phyloP scores from a whole-genome alignment of 1,140 invertebrate genomes.

The Diachasmimorpha longicaudata region DNA sequence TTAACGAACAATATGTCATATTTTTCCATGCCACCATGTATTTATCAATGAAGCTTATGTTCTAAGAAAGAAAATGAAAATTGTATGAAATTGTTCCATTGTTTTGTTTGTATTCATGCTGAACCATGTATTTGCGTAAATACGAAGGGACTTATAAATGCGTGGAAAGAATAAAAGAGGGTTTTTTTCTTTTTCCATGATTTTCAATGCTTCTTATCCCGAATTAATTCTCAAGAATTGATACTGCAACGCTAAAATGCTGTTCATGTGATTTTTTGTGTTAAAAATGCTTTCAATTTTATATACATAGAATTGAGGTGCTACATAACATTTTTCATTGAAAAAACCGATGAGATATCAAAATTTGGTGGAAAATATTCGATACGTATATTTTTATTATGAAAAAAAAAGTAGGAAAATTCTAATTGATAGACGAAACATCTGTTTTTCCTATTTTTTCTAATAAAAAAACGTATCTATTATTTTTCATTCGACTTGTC shows the following conservation, averaged over 20 bases:
- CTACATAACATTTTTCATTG: too few relatives aligned
- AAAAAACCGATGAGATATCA: too few relatives aligned
- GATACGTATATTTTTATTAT: too few relatives aligned
- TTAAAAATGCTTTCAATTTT: neutral
- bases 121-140: neutral
- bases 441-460: too few relatives aligned
- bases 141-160: neutral
- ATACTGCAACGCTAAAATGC: too few relatives aligned
- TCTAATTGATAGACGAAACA: too few relatives aligned
- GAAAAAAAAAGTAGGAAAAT: too few relatives aligned
- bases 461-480: too few relatives aligned
- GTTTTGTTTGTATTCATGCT: neutral
- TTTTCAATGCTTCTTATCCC: too few relatives aligned
- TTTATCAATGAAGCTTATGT: neutral
- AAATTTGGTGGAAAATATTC: too few relatives aligned
- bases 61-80: neutral
- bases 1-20: neutral
- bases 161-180: neutral
- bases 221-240: too few relatives aligned
- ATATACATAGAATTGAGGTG: neutral
- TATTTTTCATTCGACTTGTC: too few relatives aligned
- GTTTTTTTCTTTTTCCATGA: neutral
- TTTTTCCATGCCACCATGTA: neutral
- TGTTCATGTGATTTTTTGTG: neutral
- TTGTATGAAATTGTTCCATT: slow-evolving; percentile 1